A percentile compares a stretch with the other conserved stretches of the same genome.
phyloP scores from a whole-genome alignment of 2,113 vertebrate species.

The Hypanus sabinus region DNA sequence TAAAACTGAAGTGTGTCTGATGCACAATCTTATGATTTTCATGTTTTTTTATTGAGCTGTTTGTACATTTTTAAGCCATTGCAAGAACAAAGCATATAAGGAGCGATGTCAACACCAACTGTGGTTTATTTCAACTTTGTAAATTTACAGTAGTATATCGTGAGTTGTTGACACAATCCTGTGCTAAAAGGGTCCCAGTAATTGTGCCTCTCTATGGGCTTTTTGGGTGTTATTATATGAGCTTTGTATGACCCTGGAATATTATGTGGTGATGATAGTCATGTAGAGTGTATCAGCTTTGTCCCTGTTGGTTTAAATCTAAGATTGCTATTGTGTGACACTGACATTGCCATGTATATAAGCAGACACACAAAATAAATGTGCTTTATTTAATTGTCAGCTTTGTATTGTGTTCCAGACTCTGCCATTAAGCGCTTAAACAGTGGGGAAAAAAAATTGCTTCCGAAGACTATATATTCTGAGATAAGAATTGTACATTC shows the following conservation, averaged over 20 bases:
- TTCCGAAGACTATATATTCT: conserved; percentile 35
- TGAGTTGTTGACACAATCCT: neutral
- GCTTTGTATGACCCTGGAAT: conserved; percentile 1
- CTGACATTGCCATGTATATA: conserved; percentile 14
- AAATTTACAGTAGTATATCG: conserved; percentile 1
- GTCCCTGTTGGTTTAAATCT: conserved; percentile 27
- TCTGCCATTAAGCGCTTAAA: conserved; percentile 26
- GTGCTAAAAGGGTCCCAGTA: neutral
- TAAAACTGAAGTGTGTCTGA: conserved; percentile 14
- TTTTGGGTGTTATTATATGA: conserved; percentile 17
- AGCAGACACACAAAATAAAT: neutral
- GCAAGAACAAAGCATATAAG: neutral
- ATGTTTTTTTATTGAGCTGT: conserved; percentile 27
- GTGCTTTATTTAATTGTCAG: conserved; percentile 36
- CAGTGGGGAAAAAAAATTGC: conserved; percentile 17
- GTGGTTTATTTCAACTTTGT: neutral
- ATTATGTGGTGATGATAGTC: conserved; percentile 4
- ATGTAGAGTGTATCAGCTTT: conserved; percentile 4
- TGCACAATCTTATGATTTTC: conserved; percentile 13
- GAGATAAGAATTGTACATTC: conserved; percentile 35
- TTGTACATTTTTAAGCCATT: neutral
- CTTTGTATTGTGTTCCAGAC: conserved; percentile 34
- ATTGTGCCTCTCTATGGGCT: conserved; percentile 21
- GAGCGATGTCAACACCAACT: neutral
- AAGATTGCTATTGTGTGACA: conserved; percentile 23